Percentiles rank a stretch among this genome's conserved stretches.
phyloP scores from a whole-genome alignment of 1,140 invertebrate genomes.

The Euwallacea similis region DNA sequence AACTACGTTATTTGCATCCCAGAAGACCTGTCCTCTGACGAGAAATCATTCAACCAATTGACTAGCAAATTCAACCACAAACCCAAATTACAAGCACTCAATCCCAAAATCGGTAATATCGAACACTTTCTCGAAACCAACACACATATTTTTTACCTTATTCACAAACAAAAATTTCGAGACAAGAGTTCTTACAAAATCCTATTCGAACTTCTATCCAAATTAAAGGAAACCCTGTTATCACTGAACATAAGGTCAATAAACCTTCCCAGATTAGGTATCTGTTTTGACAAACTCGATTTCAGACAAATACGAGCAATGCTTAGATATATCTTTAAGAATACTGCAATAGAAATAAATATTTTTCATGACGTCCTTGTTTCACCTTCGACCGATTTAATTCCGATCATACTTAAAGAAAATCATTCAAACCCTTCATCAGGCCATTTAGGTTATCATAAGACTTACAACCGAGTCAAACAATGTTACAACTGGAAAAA shows the following conservation, averaged over 20 bases:
- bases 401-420: slow-evolving; percentile 9
- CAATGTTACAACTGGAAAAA: slow-evolving; percentile 41
- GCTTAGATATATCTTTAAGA: slow-evolving; percentile 9
- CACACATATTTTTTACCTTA: background rate
- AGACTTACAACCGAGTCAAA: slow-evolving; percentile 20
- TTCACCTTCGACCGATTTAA: background rate
- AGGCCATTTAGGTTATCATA: slow-evolving; percentile 12
- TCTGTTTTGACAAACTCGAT: background rate
- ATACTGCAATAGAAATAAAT: slow-evolving; percentile 6
- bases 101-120: background rate
- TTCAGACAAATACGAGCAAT: slow-evolving; percentile 6
- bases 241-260: background rate
- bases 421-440: slow-evolving; percentile 7
- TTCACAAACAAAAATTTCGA: background rate
- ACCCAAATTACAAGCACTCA: background rate
- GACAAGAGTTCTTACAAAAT: slow-evolving; percentile 6
- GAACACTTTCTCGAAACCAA: background rate
- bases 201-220: background rate
- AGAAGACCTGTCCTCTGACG: background rate
- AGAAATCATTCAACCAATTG: background rate
- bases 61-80: slow-evolving; percentile 2
- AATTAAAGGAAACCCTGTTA: slow-evolving; percentile 12
- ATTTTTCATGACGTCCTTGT: slow-evolving; percentile 9
- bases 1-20: background rate
- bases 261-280: background rate